Conservation (phyloP, 2,797 vertebrate genomes). For the Kryptopterus vitreolus region DNA sequence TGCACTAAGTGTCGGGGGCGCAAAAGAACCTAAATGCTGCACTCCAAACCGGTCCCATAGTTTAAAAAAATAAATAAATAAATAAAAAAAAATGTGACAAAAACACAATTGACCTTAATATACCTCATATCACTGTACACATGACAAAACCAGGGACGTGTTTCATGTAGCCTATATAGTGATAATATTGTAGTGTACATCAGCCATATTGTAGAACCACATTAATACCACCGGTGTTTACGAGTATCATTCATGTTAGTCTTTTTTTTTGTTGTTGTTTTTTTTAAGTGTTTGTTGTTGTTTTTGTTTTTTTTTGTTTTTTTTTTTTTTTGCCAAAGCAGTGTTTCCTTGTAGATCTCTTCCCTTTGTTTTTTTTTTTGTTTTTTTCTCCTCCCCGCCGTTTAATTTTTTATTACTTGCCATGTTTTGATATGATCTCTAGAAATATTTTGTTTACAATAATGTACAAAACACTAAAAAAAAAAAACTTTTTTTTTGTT, state of each 20-base stretch:
- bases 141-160: constrained; percentile 76
- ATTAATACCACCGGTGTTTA: constrained; percentile 90
- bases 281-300: constrained; percentile 62
- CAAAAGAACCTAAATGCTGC: constrained; percentile 73
- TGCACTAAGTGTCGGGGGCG: constrained; percentile 74
- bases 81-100: constrained; percentile 43
- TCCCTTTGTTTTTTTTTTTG: constrained; percentile 63
- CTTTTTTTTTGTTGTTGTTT: constrained; percentile 58
- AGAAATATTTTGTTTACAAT: constrained; percentile 85
- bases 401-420: constrained; percentile 78
- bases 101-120: constrained; percentile 79
- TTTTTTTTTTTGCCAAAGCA: constrained; percentile 72
- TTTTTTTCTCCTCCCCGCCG: constrained; percentile 65
- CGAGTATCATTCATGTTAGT: constrained; percentile 74
- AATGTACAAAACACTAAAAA: constrained; percentile 86
- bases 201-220: constrained; percentile 91
- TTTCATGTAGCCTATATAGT: constrained; percentile 93
- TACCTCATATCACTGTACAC: constrained; percentile 83
- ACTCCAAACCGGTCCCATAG: constrained; percentile 74
- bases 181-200: constrained; percentile 87
- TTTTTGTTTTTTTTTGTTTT: constrained; percentile 53
- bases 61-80: constrained; percentile 62
- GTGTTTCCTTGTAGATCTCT: constrained; percentile 79
- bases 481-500: constrained; percentile 58
- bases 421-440: constrained; percentile 83